phyloP scores from a whole-genome alignment of 2,797 vertebrate species.

The Poeciliopsis turneri region DNA sequence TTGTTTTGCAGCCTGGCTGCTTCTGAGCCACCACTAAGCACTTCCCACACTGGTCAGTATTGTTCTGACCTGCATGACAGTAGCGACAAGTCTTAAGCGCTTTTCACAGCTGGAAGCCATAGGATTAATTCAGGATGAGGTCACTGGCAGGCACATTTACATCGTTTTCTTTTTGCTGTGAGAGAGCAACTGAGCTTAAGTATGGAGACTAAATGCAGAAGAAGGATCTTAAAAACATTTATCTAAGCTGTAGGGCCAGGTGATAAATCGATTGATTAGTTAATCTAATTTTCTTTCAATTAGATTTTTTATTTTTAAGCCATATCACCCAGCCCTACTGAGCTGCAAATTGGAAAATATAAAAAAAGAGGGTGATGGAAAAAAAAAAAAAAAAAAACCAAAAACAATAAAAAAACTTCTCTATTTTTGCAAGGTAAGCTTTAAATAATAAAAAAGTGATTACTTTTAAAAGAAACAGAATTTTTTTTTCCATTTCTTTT shows the following conservation, averaged over 20 bases:
- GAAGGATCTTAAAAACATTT: conserved; percentile 24
- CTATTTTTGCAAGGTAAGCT: conserved; percentile 12
- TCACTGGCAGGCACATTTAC: conserved; percentile 50
- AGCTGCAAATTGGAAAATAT: conserved; percentile 22
- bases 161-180: conserved; percentile 37
- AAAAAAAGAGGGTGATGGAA: conserved; percentile 26
- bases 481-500: neutral
- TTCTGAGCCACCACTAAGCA: conserved; percentile 32
- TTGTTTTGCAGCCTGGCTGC: conserved; percentile 25
- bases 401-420: neutral
- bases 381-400: neutral
- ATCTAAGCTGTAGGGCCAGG: conserved; percentile 7
- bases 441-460: conserved; percentile 26
- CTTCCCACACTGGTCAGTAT: conserved; percentile 43
- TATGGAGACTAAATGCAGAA: conserved; percentile 36
- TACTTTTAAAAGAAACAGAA: neutral
- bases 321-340: too few relatives aligned
- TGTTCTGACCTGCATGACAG: conserved; percentile 37
- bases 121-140: conserved; percentile 41
- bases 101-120: conserved; percentile 36
- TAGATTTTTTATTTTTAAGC: too few relatives aligned
- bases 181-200: conserved; percentile 33
- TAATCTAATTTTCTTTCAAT: too few relatives aligned
- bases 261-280: too few relatives aligned
- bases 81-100: conserved; percentile 27